Evolutionary conservation across 2,888 invertebrate species (phyloP).

Genomic region (Rhabditoides inermis): DNA sequence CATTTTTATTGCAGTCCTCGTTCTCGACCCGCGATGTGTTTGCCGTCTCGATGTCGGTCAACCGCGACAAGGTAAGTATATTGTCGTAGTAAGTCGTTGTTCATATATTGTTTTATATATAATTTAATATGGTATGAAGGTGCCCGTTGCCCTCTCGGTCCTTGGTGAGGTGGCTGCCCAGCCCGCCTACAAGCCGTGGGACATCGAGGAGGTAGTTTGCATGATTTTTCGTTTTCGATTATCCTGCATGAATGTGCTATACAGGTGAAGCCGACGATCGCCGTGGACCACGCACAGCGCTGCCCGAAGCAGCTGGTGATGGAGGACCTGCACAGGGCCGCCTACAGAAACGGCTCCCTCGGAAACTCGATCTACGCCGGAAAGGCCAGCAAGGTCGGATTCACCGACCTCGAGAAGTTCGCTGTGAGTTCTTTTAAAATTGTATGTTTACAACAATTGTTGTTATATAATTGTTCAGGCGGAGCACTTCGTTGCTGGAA

Average conservation of each 20-base stretch:
- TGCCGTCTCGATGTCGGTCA: conserved; percentile 25
- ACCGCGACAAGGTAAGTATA: conserved; percentile 35
- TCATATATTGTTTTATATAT: too few relatives aligned
- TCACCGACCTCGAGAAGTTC: conserved; percentile 17
- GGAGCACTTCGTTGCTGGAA: conserved; percentile 39
- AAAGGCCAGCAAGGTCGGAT: conserved; percentile 18
- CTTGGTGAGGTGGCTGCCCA: conserved; percentile 62
- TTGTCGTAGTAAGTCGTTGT: too few relatives aligned
- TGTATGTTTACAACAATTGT: too few relatives aligned
- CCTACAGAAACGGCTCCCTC: conserved; percentile 67
- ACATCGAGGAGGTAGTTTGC: conserved; percentile 63
- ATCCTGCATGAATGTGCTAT: neutral
- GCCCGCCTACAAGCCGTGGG: conserved; percentile 84
- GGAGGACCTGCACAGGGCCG: conserved; percentile 80
- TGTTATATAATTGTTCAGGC: too few relatives aligned
- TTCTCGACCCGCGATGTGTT: conserved; percentile 38
- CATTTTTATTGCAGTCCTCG: conserved; percentile 13
- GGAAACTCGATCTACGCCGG: conserved; percentile 61
- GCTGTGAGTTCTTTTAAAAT: conserved; percentile 10
- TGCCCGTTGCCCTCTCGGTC: conserved; percentile 39
- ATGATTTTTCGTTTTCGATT: neutral
- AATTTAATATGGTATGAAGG: too few relatives aligned
- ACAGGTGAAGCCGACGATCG: conserved; percentile 43
- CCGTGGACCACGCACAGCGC: conserved; percentile 18
- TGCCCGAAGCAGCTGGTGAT: conserved; percentile 53